Evolutionary conservation across 2,888 invertebrate genomes (phyloP), one percentile per base, ranked within the genome.

Genomic region (Branchipolynoe longqiensis): DNA sequence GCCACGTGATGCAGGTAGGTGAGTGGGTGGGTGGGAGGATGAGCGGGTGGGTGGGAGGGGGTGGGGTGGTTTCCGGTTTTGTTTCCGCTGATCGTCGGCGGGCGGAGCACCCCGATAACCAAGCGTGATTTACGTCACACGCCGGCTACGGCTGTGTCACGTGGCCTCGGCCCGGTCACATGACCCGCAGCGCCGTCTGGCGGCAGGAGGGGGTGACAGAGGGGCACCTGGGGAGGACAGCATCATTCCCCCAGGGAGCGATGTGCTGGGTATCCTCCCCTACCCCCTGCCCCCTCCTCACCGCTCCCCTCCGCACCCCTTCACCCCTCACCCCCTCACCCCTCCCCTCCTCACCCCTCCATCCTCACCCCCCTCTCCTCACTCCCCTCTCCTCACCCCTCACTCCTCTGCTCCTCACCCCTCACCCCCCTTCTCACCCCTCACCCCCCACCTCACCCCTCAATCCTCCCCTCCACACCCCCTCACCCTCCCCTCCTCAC

Each of bases 201-300:
- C 25, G 78, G 41, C n/a, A n/a, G n/a, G n/a, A 6, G 1, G 41
- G 8, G 48, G 28, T 78, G 78, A 78, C 41, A 78, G 78, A 41
- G 48, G 28, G 54, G 25, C 78, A 78, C 48, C 31, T 78, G 54
- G 78, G 78, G 78, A 62, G 62, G 62, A 22, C 14, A 62, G 25
- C 8, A 25, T 14, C 25, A 12, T 8, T 12, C 62, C 62, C 8
- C 25, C 62, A 22, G n/a, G 62, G 62, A 25, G 14, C 62, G 62
- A n/a, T 62, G n/a, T 62, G 31, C 28, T 36, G 36, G 38, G 38
- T 2, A 14, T 28, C 31, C 48, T 78, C 31, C 6, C 4, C 28
- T 2, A 28, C 6, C 48, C 31, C 41, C 14, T 31, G 25, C 1
- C 41, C 78, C 36, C n/a, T 36, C 28, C 78, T 25, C 41, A 54